phyloP scores from a whole-genome alignment of 1,140 invertebrate genomes.

The Arion vulgaris region DNA sequence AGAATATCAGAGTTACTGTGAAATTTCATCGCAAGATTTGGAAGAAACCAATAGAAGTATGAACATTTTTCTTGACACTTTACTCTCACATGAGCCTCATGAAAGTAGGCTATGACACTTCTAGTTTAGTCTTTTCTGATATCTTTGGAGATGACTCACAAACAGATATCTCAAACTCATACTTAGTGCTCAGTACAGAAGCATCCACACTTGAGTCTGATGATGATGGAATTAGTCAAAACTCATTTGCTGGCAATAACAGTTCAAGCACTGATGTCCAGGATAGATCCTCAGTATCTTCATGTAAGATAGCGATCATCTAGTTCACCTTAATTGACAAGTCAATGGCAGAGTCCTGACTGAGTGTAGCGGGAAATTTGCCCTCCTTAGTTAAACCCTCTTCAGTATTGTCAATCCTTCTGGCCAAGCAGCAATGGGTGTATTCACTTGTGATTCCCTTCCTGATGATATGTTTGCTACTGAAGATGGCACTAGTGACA shows the following conservation, averaged over 20 bases:
- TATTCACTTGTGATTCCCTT: too few species aligned
- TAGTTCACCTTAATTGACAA: background rate
- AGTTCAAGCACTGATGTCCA: background rate
- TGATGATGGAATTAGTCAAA: too few species aligned
- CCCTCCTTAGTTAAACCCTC: background rate
- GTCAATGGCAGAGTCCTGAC: background rate
- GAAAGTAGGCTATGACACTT: conserved; percentile 20
- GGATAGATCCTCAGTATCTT: background rate
- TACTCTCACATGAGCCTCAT: background rate
- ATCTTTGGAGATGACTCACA: background rate
- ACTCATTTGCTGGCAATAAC: background rate
- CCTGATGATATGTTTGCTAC: background rate
- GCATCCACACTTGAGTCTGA: background rate
- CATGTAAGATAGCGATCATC: background rate
- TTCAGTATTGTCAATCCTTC: background rate
- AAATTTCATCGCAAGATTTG: background rate
- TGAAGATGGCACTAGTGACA: background rate
- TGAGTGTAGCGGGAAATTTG: background rate
- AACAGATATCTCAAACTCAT: background rate
- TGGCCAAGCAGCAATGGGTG: background rate
- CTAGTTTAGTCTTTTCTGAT: conserved; percentile 17
- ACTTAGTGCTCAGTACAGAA: background rate
- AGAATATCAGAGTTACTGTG: conserved; percentile 14
- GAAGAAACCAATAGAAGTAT: background rate
- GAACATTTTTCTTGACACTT: background rate